Percentiles rank a stretch among this genome's conserved stretches.
Conservation (phyloP, 1,140 invertebrate genomes). For the Caerostris darwini region DNA sequence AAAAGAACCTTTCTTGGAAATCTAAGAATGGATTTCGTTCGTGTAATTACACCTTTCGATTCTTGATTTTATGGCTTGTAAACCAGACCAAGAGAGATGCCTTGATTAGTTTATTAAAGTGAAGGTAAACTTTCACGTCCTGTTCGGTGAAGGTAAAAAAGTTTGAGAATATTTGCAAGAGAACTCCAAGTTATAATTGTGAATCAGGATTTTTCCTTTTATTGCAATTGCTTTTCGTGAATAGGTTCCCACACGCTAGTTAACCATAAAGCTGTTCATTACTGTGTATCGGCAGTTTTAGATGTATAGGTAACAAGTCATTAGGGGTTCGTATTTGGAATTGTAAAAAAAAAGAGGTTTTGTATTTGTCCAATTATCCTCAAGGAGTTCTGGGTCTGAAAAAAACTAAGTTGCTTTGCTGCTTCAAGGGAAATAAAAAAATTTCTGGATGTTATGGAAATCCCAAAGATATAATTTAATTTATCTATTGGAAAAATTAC, state of each 20-base stretch:
- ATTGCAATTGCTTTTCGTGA: background rate
- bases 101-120: constrained; percentile 40
- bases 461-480: too few relatives aligned
- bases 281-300: background rate
- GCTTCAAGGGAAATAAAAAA: too few relatives aligned
- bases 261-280: constrained; percentile 48
- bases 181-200: constrained; percentile 13
- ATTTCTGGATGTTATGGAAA: too few relatives aligned
- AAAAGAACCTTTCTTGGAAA: background rate
- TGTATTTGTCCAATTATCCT: constrained; percentile 1
- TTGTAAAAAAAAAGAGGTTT: background rate
- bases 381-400: background rate
- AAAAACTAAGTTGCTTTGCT: too few relatives aligned
- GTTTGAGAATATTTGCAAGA: background rate
- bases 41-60: background rate
- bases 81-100: background rate
- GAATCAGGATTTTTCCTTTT: background rate
- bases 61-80: constrained; percentile 14
- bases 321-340: background rate
- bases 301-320: background rate
- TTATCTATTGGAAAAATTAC: too few relatives aligned
- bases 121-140: constrained; percentile 9
- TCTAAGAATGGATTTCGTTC: constrained; percentile 1
- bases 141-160: background rate
- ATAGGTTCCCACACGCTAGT: constrained; percentile 23